These are phyloP conservation scores for Gobio gobio DNA, from an alignment of 2,113 vertebrate genomes.

Conservation along the genomic window DNA sequence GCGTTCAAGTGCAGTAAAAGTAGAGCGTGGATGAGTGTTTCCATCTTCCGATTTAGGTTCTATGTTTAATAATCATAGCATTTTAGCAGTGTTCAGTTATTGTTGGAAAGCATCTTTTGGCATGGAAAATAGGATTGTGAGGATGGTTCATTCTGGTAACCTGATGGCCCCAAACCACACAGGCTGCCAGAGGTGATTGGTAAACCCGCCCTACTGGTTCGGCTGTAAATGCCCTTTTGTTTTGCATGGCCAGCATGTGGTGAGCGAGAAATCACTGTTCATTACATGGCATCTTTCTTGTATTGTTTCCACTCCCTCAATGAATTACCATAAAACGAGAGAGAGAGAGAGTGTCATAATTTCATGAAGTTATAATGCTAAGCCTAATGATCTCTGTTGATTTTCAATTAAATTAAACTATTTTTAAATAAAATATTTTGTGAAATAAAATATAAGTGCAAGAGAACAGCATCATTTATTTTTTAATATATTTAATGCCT, in stretches of 20 bases:
- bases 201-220: not conserved
- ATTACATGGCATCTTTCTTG: not conserved
- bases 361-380: not conserved
- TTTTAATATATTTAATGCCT: too few species aligned
- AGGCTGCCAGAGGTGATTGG: not conserved
- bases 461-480: not conserved
- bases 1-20: not conserved
- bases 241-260: conserved; percentile 18
- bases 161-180: not conserved
- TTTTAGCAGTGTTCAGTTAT: not conserved
- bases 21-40: not conserved
- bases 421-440: not conserved
- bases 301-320: too few species aligned
- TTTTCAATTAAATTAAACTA: not conserved
- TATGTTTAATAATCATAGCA: not conserved
- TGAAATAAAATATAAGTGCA: not conserved
- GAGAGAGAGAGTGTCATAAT: too few species aligned
- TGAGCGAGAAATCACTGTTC: not conserved
- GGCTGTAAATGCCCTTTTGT: conserved; percentile 14
- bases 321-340: too few species aligned
- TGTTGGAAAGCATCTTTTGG: not conserved
- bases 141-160: not conserved
- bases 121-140: not conserved
- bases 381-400: not conserved
- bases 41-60: not conserved